Percentiles rank a stretch among this genome's conserved stretches.
phyloP scores from a whole-genome alignment of 2,113 vertebrate genomes.

The Meleagris gallopavo region DNA sequence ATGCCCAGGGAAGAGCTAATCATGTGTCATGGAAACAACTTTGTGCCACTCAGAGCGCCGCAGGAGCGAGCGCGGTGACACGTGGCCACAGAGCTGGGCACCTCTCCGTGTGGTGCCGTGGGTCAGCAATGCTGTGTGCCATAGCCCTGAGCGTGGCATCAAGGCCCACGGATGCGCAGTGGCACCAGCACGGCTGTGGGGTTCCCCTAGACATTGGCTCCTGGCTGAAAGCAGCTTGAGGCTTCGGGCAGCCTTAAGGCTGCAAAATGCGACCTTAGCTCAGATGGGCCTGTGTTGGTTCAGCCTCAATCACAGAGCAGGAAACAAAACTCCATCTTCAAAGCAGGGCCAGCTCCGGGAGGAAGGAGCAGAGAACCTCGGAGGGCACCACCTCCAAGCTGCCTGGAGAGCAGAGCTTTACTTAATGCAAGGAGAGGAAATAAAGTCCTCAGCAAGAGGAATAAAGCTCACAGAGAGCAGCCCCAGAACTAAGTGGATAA shows the following conservation, averaged over 20 bases:
- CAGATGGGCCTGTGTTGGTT: background rate
- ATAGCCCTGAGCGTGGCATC: fast-evolving
- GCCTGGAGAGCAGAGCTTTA: background rate
- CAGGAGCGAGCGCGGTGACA: too few species aligned
- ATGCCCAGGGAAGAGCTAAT: background rate
- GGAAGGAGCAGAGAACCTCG: background rate
- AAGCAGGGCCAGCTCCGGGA: background rate
- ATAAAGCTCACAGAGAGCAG: background rate
- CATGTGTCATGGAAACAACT: background rate
- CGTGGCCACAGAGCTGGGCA: background rate
- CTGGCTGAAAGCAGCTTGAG: background rate
- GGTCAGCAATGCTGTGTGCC: background rate
- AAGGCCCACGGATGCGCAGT: background rate
- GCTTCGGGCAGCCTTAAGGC: too few species aligned
- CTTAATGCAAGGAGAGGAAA: background rate
- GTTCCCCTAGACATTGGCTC: background rate
- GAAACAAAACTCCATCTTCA: background rate
- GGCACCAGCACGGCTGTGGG: background rate
- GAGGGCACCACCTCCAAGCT: background rate
- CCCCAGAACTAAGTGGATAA: background rate
- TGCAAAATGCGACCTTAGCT: background rate
- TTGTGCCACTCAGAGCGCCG: background rate
- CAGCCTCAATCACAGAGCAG: background rate
- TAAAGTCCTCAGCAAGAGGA: background rate
- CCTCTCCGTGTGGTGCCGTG: fast-evolving